A percentile compares a stretch with the other conserved stretches of the same genome.
Evolutionary conservation across 2,888 invertebrate species (phyloP).

Genomic region (Cabera pusaria): DNA sequence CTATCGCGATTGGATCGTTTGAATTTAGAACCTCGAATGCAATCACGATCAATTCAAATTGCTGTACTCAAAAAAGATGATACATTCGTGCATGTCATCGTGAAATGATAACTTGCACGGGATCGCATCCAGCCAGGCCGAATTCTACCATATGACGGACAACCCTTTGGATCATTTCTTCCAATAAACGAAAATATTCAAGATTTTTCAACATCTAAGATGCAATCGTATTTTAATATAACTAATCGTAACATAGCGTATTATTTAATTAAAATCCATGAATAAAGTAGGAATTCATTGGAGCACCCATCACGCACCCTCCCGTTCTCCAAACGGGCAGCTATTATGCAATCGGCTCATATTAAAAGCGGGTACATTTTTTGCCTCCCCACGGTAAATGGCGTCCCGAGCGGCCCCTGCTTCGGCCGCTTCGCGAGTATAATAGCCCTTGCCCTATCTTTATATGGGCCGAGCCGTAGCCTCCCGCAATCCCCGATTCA

Average conservation of each 20-base stretch:
- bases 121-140: no score
- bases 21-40: slow-evolving; percentile 66
- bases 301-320: slow-evolving; percentile 59
- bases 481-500: slow-evolving; percentile 80
- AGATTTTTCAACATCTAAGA: no score
- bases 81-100: slow-evolving; percentile 30
- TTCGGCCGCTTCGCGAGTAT: slow-evolving; percentile 55
- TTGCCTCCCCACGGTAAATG: slow-evolving; percentile 67
- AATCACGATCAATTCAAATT: slow-evolving; percentile 60
- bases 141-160: no score
- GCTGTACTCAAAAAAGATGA: slow-evolving; percentile 41
- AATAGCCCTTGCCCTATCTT: slow-evolving; percentile 79
- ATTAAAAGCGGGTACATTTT: slow-evolving; percentile 63
- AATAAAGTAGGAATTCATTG: slow-evolving; percentile 38
- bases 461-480: slow-evolving; percentile 81
- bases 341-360: slow-evolving; percentile 74
- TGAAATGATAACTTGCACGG: slow-evolving; percentile 28
- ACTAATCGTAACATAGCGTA: no score
- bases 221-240: no score
- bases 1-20: slow-evolving; percentile 70
- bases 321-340: slow-evolving; percentile 63
- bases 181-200: no score
- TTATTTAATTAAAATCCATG: no score
- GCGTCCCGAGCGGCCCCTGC: slow-evolving; percentile 59
- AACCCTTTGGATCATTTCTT: no score